Base-by-base conservation (phyloP, 2,797 vertebrate species). In the Cheirogaleus major region DNA sequence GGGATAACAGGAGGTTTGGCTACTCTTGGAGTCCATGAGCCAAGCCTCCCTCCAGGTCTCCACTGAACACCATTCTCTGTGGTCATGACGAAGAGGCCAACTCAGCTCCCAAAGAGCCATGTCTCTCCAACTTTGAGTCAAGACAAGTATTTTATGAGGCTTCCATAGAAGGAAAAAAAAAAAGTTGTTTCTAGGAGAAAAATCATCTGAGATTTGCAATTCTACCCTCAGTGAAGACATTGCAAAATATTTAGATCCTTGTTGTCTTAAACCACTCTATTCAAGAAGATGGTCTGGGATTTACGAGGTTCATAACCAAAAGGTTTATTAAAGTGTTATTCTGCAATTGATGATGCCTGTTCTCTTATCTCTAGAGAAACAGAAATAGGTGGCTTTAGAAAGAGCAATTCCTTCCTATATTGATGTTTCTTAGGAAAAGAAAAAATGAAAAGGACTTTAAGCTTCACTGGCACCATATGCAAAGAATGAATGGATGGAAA, bases 181-280 rank as follows among this genome's bases (percentile, higher is more conserved):
- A 65, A 13, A 20, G n/a, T 25, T 89, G 38, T 82, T 93, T 80
- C 63, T 79, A 57, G 14, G 52, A 75, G 35, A 41, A 94, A 57
- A 87, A 86, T 88, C 76, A 52, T 43, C 72, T 55, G 63, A 96
- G 76, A 95, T 78, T 90, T 85, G 72, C 13, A 93, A 75, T 85
- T 79, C 84, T 79, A 30, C 35, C 78, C 52, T 96, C n/a, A 61
- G 5, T 89, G 82, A 95, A 94, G 67, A 75, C 82, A 95, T 86
- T 96, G n/a, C 27, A 95, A 95, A 96, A 59, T 81, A 82, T 91
- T 82, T 88, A 96, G 41, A 82, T 88, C 41, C 69, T 93, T 89
- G 6, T 65, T 91, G 55, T 87, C 72, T 94, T 81, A 92, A 96
- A 81, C 35, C 7, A 79, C n/a, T 78, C 57, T 57, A 55, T 38